Evolutionary conservation across 2,797 vertebrate species (phyloP).

Genomic region (Lophotriccus pileatus): DNA sequence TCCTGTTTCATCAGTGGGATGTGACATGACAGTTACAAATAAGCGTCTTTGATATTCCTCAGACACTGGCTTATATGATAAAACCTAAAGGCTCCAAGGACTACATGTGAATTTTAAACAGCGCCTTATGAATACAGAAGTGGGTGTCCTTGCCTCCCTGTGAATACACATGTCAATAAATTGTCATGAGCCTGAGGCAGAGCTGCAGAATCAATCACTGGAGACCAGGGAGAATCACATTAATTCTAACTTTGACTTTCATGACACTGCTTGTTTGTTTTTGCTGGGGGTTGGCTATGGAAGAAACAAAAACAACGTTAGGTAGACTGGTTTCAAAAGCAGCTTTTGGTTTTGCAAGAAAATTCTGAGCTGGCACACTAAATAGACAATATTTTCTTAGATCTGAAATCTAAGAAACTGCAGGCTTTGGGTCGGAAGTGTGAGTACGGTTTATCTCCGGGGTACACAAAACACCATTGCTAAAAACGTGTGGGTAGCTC

Average conservation of each 20-base stretch:
- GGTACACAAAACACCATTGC: neutral
- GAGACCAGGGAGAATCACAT: neutral
- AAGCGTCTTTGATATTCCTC: neutral
- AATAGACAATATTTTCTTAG: neutral
- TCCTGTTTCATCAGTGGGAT: neutral
- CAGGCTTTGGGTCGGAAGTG: neutral
- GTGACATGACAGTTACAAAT: neutral
- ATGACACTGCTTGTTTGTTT: conserved; percentile 33
- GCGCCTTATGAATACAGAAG: neutral
- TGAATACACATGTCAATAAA: neutral
- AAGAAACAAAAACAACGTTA: neutral
- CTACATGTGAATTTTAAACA: conserved; percentile 5
- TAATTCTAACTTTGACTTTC: conserved; percentile 35
- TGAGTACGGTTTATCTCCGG: neutral
- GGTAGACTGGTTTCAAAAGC: conserved; percentile 5
- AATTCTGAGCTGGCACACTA: neutral
- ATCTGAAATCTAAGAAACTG: neutral
- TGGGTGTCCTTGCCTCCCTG: neutral
- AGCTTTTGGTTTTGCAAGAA: neutral
- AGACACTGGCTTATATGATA: neutral
- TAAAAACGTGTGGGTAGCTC: neutral
- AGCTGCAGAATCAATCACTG: neutral
- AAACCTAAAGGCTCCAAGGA: neutral
- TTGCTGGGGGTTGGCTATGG: neutral
- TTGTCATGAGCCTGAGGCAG: neutral